phyloP scores from a whole-genome alignment of 2,797 vertebrate genomes.

The Paguma larvata region DNA sequence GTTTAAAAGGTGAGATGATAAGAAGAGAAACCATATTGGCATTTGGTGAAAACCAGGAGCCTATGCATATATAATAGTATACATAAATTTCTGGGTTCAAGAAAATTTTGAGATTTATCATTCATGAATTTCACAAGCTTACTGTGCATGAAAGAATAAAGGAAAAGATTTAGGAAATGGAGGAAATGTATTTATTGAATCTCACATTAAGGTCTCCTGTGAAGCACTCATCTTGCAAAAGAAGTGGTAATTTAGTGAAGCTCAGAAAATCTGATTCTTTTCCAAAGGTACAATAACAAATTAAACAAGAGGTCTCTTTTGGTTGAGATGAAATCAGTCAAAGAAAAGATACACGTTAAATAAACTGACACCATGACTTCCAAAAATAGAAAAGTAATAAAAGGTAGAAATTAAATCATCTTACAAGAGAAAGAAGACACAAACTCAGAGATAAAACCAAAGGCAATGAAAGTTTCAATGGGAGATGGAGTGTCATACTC shows the following conservation, averaged over 20 bases:
- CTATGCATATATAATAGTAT: neutral
- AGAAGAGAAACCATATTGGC: neutral
- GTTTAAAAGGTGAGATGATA: neutral
- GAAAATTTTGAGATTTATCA: constrained; percentile 24
- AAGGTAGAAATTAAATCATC: neutral
- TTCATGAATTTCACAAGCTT: constrained; percentile 5
- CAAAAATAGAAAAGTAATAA: neutral
- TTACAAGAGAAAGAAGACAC: neutral
- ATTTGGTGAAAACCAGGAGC: neutral
- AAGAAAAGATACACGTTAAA: neutral
- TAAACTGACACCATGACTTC: neutral
- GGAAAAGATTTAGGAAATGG: neutral
- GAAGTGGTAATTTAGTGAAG: neutral
- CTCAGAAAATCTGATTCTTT: constrained; percentile 24
- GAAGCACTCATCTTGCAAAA: neutral
- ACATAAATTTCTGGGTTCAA: constrained; percentile 45
- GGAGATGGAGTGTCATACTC: neutral
- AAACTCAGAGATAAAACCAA: neutral
- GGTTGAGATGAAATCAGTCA: neutral
- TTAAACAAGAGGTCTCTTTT: neutral
- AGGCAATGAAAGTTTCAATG: neutral
- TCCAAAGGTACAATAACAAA: neutral
- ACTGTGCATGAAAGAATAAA: constrained; percentile 26
- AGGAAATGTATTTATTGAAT: neutral
- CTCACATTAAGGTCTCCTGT: neutral